These are phyloP conservation scores for Apodemia zela DNA, from an alignment of 2,888 invertebrate genomes.

Conservation along the genomic window DNA sequence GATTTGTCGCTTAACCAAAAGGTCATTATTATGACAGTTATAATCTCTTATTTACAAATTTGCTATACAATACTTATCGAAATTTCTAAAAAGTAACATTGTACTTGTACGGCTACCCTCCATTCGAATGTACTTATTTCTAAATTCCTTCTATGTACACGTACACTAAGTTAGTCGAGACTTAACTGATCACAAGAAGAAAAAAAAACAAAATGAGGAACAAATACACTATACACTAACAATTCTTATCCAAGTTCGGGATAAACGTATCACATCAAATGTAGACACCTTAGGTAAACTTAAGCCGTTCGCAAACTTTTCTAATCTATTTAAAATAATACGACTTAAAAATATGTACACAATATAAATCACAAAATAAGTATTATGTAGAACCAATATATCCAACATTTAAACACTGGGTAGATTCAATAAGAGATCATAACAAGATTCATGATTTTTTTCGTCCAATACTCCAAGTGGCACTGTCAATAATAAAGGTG, in stretches of 20 bases:
- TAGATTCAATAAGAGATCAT: constrained; percentile 78
- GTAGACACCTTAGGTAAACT: constrained; percentile 44
- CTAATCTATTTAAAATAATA: constrained; percentile 43
- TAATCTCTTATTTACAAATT: constrained; percentile 78
- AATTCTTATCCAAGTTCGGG: constrained; percentile 46
- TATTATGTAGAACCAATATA: neutral
- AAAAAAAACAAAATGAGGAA: constrained; percentile 68
- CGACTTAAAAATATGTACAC: constrained; percentile 68
- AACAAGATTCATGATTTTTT: constrained; percentile 68
- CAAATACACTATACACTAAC: constrained; percentile 70
- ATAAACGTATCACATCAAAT: constrained; percentile 67
- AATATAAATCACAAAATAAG: constrained; percentile 31
- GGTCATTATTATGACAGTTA: constrained; percentile 76
- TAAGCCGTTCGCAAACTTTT: constrained; percentile 60
- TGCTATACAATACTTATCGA: constrained; percentile 70
- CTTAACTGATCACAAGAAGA: constrained; percentile 71
- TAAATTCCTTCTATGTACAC: constrained; percentile 62
- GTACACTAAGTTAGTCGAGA: constrained; percentile 64
- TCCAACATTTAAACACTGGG: constrained; percentile 57
- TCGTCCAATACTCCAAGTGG: constrained; percentile 46
- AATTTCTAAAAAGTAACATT: constrained; percentile 75
- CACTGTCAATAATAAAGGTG: constrained; percentile 48
- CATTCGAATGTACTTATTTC: constrained; percentile 69
- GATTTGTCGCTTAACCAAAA: constrained; percentile 70
- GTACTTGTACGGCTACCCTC: constrained; percentile 72